Evolutionary conservation across 2,113 vertebrate species (phyloP).

Genomic region (Rhynchomys soricoides): DNA sequence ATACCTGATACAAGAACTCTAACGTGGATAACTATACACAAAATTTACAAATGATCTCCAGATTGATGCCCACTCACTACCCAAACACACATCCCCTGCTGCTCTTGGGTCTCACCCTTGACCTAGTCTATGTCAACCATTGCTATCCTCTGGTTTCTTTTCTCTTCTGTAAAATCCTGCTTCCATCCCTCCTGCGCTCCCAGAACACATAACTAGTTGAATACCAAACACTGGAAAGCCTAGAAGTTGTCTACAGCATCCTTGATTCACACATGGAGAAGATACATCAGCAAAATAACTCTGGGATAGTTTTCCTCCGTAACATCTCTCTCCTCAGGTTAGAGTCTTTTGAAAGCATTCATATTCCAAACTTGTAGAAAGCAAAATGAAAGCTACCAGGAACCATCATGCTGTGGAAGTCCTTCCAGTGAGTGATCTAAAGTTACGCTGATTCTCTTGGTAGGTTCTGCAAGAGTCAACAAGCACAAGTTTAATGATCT

Average conservation of each 20-base stretch:
- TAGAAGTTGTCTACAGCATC: not conserved
- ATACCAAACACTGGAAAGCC: not conserved
- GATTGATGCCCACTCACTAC: not conserved
- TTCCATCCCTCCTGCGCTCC: not conserved
- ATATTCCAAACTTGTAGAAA: not conserved
- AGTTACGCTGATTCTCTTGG: not conserved
- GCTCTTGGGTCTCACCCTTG: not conserved
- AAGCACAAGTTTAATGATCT: not conserved
- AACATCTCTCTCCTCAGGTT: not conserved
- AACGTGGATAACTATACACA: slow-evolving; percentile 5
- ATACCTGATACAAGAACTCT: not conserved
- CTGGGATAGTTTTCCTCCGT: not conserved
- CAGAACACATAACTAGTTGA: not conserved
- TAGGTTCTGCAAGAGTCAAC: not conserved
- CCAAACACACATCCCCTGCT: not conserved
- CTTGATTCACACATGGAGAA: not conserved
- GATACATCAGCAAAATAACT: not conserved
- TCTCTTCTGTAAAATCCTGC: not conserved
- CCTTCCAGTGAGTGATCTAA: too few relatives aligned
- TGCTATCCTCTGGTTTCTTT: not conserved
- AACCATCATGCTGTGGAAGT: not conserved
- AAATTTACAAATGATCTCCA: not conserved
- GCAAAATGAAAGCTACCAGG: not conserved
- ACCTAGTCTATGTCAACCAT: not conserved
- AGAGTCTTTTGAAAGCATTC: slow-evolving; percentile 9